A percentile compares a stretch with the other conserved stretches of the same genome.
Conservation (phyloP, 2,888 invertebrate species). For the Idaea biselata region DNA sequence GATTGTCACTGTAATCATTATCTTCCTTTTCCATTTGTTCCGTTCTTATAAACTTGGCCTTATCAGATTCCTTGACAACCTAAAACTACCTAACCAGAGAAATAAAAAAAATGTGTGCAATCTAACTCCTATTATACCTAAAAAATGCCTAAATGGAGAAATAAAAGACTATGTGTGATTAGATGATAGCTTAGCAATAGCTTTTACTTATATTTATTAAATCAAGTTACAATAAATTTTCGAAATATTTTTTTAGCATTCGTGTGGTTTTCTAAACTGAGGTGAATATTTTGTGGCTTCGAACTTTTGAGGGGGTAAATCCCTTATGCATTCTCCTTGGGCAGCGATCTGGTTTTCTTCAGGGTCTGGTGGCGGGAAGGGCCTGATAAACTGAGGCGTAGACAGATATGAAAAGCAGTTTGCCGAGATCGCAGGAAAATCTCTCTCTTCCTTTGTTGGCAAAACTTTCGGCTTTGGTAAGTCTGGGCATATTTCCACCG, state of each 20-base stretch:
- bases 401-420: neutral
- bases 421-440: neutral
- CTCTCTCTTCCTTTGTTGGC: neutral
- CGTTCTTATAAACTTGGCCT: neutral
- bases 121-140: too few relatives aligned
- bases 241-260: too few relatives aligned
- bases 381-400: neutral
- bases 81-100: too few relatives aligned
- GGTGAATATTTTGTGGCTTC: neutral
- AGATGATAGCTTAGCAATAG: too few relatives aligned
- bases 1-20: constrained; percentile 2
- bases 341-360: neutral
- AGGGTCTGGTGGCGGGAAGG: neutral
- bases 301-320: neutral
- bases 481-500: neutral
- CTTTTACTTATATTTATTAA: too few relatives aligned
- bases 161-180: too few relatives aligned
- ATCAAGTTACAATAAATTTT: too few relatives aligned
- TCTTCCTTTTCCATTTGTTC: neutral
- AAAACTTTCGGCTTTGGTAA: neutral
- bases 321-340: neutral
- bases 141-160: too few relatives aligned
- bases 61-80: too few relatives aligned
- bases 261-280: neutral
- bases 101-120: too few relatives aligned